These are phyloP conservation scores for Drosophila vallismaia DNA, from an alignment of 2,888 invertebrate genomes.

Conservation along the genomic window DNA sequence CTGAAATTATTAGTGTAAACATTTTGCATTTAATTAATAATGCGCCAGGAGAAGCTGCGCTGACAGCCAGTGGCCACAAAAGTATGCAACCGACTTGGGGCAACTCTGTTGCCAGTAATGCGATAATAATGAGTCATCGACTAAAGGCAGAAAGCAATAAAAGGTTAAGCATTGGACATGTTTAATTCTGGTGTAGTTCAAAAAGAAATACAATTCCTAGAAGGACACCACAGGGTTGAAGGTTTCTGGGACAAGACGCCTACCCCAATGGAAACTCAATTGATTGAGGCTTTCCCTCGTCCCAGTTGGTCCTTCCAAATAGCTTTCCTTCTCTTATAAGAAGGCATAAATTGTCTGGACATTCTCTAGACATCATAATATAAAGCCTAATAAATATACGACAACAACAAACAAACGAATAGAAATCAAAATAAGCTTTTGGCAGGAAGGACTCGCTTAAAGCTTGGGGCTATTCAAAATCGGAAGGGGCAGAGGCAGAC, in stretches of 20 bases:
- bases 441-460: slow-evolving; percentile 9
- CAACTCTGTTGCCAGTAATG: slow-evolving; percentile 51
- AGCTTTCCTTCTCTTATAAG: slow-evolving; percentile 18
- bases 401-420: slow-evolving; percentile 47
- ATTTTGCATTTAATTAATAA: slow-evolving; percentile 81
- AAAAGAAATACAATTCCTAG: background rate
- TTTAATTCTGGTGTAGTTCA: background rate
- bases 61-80: slow-evolving; percentile 26
- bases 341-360: slow-evolving; percentile 71
- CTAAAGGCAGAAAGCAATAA: background rate
- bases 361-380: slow-evolving; percentile 74
- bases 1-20: slow-evolving; percentile 79
- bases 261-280: slow-evolving; percentile 25
- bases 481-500: slow-evolving; percentile 9
- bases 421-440: slow-evolving; percentile 68
- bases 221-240: background rate
- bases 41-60: slow-evolving; percentile 37
- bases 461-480: slow-evolving; percentile 39
- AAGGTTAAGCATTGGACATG: slow-evolving; percentile 1
- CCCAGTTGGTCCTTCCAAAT: background rate
- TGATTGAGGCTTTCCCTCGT: background rate
- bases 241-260: background rate
- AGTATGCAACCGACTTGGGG: slow-evolving; percentile 33
- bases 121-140: slow-evolving; percentile 67
- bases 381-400: slow-evolving; percentile 71